Base-by-base conservation (phyloP, 2,888 invertebrate genomes). In the Mimas tiliae region DNA sequence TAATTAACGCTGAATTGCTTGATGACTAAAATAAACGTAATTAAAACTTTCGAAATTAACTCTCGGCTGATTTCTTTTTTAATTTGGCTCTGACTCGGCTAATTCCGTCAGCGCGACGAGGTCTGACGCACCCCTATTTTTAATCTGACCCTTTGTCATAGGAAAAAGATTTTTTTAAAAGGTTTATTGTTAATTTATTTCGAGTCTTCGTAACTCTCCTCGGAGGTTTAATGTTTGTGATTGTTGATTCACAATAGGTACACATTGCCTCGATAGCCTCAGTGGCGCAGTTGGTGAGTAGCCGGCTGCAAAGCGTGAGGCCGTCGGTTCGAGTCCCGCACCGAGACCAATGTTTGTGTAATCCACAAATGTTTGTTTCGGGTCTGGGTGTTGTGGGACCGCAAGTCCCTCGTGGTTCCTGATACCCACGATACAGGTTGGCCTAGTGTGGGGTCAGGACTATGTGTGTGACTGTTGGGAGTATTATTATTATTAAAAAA, bases 1-100 rank as follows among this genome's bases (percentile, higher is more conserved):
- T 89, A 89, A 91, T 90, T 87, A 89, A 82, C 77, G 76, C 78
- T 69, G 83, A 85, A 88, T 85, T 81, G 83, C 84, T 82, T 85
- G 89, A 92, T 88, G 86, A 86, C 85, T 88, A 91, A 93, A 85
- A 93, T 91, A 90, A 92, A 93, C 86, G 91, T 88, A 93, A 93
- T 93, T 93, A 93, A 93, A 93, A 93, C 91, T 93, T 93, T 87
- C 74, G 69, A 82, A 88, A 91, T 91, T 88, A 90, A 89, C 88
- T 87, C 88, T 81, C 84, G 85, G 86, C 89, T 84, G 89, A 93
- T 93, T 92, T 92, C 91, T 93, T 93, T 93, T 93, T 92, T 91
- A 92, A 93, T 93, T 93, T 90, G 80, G 83, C 76, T 77, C 86
- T 83, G 88, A 85, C 89, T 88, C 78, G 83, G 82, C 89, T 91